Base-by-base conservation (phyloP, 2,797 vertebrate genomes). In the Sciurus vulgaris region DNA sequence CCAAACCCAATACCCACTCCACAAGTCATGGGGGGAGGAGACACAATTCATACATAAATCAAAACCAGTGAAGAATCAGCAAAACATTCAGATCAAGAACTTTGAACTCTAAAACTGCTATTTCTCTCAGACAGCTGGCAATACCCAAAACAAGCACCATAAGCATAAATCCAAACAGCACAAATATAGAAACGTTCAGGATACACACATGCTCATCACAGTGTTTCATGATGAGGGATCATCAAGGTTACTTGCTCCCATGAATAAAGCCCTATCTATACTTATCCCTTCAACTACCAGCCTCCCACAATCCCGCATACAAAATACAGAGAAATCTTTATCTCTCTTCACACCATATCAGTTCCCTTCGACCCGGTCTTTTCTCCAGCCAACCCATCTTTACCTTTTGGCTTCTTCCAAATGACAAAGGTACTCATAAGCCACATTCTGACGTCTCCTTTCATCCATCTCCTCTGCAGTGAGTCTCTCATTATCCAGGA, bases 401-500 rank as follows among this genome's bases (percentile, higher is more conserved):
- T 98, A 99, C 99, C 99, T 99, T 97, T 99, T 99, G 61, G 99
- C 99, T 98, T 99, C 99, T 98, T 99, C 99, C 98, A 99, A 98
- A 96, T 99, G 99, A 97, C 99, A 99, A 82, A 99, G 98, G 95
- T 99, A 99, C 94, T 99, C 99, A 17, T 99, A 99, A 88, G 99
- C 99, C 98, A 99, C 99, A 92, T 99, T 99, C 98, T 99, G 99
- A 89, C 99, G 99, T 38, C 99, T 98, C 93, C 98, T 98, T 97
- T 99, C 99, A 63, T 99, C 99, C 99, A 99, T 99, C 99, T 99
- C 99, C 98, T 99, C 99, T 0, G 99, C 99, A 0, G 99, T 99
- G 97, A 99, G 99, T n/a, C 99, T 98, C 98, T 99, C 99, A n/a
- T 99, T 99, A 97, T 99, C 99, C 98, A 99, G 98, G 89, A 99